Conservation (phyloP, 2,113 vertebrate species). For the Paraplagusia blochii region DNA sequence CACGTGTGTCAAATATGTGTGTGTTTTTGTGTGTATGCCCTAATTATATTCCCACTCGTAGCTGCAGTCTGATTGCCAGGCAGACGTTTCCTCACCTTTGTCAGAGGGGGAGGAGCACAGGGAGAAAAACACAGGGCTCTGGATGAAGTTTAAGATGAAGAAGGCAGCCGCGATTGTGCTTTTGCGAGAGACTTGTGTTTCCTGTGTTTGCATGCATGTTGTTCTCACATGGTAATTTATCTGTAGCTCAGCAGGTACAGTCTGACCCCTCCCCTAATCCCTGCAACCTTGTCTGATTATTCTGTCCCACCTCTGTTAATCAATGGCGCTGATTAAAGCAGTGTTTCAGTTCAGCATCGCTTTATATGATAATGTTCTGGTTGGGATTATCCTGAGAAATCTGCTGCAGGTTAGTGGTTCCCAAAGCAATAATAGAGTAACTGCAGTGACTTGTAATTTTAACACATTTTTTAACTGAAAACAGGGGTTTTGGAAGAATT, state of each 20-base stretch:
- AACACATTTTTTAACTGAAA: too few relatives aligned
- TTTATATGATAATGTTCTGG: too few relatives aligned
- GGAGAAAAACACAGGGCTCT: slow-evolving; percentile 43
- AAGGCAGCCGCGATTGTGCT: slow-evolving; percentile 45
- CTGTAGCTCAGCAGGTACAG: slow-evolving; percentile 61
- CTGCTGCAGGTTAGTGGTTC: too few relatives aligned
- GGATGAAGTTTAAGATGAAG: slow-evolving; percentile 48
- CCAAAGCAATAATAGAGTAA: too few relatives aligned
- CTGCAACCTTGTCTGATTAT: slow-evolving; percentile 27
- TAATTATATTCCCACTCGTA: slow-evolving; percentile 56
- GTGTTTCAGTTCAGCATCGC: too few relatives aligned
- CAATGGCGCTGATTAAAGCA: too few relatives aligned
- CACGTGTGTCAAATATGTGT: slow-evolving; percentile 35
- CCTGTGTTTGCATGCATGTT: slow-evolving; percentile 5
- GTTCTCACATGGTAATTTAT: slow-evolving; percentile 40
- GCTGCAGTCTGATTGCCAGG: slow-evolving; percentile 50
- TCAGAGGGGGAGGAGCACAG: slow-evolving; percentile 41
- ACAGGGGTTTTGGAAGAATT: too few relatives aligned
- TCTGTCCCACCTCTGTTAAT: slow-evolving; percentile 23
- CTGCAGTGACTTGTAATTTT: too few relatives aligned
- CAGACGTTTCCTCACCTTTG: slow-evolving; percentile 64
- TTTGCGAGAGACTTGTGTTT: slow-evolving; percentile 41
- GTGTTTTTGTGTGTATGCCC: slow-evolving; percentile 9
- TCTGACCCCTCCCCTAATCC: slow-evolving; percentile 39
- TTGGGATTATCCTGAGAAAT: too few relatives aligned